Evolutionary conservation across 2,113 vertebrate genomes (phyloP).

Genomic region (Pampusana beccarii): DNA sequence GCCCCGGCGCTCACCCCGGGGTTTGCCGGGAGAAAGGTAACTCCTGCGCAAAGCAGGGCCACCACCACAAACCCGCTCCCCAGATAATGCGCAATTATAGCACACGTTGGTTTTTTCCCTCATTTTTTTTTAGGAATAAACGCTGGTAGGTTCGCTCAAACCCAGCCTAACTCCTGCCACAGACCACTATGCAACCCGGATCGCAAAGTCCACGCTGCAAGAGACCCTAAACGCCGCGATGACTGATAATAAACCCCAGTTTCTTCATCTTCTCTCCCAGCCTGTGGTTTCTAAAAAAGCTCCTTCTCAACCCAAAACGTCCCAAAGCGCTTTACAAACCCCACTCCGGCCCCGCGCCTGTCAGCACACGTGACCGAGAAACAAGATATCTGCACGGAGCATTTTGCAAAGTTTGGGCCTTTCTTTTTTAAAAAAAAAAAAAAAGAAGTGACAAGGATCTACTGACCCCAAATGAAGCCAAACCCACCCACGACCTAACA

Average conservation of each 20-base stretch:
- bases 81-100: fast-evolving
- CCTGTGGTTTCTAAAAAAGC: fast-evolving
- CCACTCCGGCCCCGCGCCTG: fast-evolving
- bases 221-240: fast-evolving
- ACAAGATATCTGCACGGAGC: fast-evolving
- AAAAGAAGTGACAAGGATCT: background rate
- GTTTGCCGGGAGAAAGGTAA: background rate
- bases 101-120: too few species aligned
- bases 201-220: fast-evolving
- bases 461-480: background rate
- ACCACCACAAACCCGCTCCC: background rate
- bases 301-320: background rate
- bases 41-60: background rate
- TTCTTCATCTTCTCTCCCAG: background rate
- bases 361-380: fast-evolving
- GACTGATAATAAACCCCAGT: background rate
- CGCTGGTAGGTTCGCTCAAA: background rate
- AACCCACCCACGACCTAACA: background rate
- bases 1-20: fast-evolving
- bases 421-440: background rate
- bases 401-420: background rate
- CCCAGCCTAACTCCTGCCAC: background rate
- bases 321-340: background rate
- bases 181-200: fast-evolving
- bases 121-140: background rate